Evolutionary conservation across 2,797 vertebrate species (phyloP).

Genomic region (Onychomys leucogaster): DNA sequence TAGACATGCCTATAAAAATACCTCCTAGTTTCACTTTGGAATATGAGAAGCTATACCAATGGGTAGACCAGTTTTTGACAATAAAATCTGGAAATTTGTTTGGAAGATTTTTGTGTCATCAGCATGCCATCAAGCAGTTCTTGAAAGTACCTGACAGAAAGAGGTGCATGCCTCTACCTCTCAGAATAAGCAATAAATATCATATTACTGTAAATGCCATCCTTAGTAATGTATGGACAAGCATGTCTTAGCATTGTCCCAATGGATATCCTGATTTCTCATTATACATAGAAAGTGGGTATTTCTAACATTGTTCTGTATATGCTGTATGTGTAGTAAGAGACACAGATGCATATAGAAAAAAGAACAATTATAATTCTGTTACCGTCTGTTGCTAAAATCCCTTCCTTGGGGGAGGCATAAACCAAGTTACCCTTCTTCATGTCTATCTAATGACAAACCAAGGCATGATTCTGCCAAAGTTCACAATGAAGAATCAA

Average conservation of each 20-base stretch:
- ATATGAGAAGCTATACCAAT: slow-evolving; percentile 75
- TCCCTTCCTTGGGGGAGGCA: background rate
- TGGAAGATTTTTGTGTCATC: slow-evolving; percentile 85
- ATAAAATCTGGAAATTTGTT: slow-evolving; percentile 84
- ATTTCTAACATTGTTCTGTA: background rate
- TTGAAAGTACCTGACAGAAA: slow-evolving; percentile 85
- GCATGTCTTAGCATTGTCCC: slow-evolving; percentile 67
- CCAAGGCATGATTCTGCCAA: background rate
- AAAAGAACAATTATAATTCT: slow-evolving; percentile 69
- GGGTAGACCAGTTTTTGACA: slow-evolving; percentile 82
- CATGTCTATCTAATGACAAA: background rate
- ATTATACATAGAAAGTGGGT: slow-evolving; percentile 77
- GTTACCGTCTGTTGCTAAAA: slow-evolving; percentile 3
- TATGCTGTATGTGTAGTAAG: background rate
- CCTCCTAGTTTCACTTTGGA: slow-evolving; percentile 81
- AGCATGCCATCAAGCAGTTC: slow-evolving; percentile 84
- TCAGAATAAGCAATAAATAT: slow-evolving; percentile 85
- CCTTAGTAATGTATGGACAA: slow-evolving; percentile 86
- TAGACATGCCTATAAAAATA: slow-evolving; percentile 74
- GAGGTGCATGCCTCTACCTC: slow-evolving; percentile 80
- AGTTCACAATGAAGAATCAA: background rate
- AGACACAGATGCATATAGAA: slow-evolving; percentile 4
- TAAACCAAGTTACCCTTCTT: background rate
- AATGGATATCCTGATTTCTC: slow-evolving; percentile 79
- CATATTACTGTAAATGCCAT: slow-evolving; percentile 85